Conservation (phyloP, 92 coral and sea anemone genomes). For the Zoanthus gigantus region DNA sequence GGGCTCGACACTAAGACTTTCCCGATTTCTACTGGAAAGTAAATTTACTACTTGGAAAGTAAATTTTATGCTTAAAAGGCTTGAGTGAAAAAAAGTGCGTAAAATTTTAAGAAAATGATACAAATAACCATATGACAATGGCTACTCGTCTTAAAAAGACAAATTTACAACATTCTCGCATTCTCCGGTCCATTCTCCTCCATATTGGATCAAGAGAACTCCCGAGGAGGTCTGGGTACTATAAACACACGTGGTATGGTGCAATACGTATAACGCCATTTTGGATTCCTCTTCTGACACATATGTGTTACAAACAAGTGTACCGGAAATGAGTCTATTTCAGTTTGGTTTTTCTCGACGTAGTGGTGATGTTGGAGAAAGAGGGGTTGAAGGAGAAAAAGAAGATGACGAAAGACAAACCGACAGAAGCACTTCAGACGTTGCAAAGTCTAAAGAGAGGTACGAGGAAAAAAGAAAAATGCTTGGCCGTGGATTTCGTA, state of each 20-base stretch:
- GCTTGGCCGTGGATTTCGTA: background rate
- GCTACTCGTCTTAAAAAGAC: conserved; percentile 52
- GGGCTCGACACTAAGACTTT: no score
- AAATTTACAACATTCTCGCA: conserved; percentile 53
- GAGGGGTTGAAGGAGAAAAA: conserved; percentile 13
- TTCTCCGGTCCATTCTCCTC: conserved; percentile 47
- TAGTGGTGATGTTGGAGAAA: conserved; percentile 18
- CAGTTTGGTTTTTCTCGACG: conserved; percentile 51
- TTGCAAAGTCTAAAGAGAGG: background rate
- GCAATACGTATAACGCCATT: conserved; percentile 54
- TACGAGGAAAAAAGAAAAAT: background rate
- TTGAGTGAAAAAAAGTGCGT: conserved; percentile 43
- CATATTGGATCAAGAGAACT: conserved; percentile 65
- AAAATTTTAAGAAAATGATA: conserved; percentile 37
- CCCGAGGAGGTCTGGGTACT: conserved; percentile 59
- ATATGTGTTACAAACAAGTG: conserved; percentile 24
- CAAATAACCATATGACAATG: conserved; percentile 40
- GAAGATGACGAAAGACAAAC: conserved; percentile 2
- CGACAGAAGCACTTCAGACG: conserved; percentile 10
- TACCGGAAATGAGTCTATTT: conserved; percentile 55
- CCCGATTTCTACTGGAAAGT: no score
- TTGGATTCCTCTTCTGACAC: conserved; percentile 49
- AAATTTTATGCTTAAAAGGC: conserved; percentile 40
- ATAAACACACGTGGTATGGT: conserved; percentile 61
- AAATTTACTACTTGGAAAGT: no score